Conservation (phyloP, 2,113 vertebrate genomes). For the Salminus brasiliensis region DNA sequence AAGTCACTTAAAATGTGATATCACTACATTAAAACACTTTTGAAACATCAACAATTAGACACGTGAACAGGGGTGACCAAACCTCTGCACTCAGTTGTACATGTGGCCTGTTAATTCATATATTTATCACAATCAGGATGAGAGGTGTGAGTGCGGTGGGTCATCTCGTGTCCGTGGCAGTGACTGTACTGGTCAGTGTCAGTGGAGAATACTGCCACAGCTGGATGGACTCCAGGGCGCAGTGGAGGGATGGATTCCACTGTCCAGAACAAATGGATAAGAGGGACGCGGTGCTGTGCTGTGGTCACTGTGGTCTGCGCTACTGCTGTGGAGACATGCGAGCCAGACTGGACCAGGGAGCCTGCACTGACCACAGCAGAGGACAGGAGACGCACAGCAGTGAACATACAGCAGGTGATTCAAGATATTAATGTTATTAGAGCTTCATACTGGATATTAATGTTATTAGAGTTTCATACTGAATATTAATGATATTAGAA, state of each 20-base stretch:
- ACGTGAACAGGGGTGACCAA: no score
- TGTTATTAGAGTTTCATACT: no score
- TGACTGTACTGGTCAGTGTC: background rate
- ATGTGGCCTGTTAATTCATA: no score
- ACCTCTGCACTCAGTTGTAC: no score
- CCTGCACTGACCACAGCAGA: background rate
- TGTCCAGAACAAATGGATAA: slow-evolving; percentile 83
- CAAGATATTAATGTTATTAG: no score
- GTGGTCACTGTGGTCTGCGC: slow-evolving; percentile 5
- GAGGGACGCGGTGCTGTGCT: slow-evolving; percentile 64
- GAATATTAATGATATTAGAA: no score
- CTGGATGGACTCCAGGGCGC: slow-evolving; percentile 78
- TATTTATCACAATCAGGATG: background rate
- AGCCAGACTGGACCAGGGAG: slow-evolving; percentile 23
- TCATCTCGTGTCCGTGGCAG: background rate
- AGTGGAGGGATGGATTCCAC: slow-evolving; percentile 81
- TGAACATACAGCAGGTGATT: background rate
- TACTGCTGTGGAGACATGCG: slow-evolving; percentile 3
- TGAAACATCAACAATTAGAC: no score
- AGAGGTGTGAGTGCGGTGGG: background rate
- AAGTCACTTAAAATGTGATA: no score
- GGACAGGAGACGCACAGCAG: background rate
- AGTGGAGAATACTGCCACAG: slow-evolving; percentile 83
- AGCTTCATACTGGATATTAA: no score
- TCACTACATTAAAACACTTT: no score